Percentiles rank a stretch among this genome's conserved stretches.
Conservation (phyloP, 2,797 vertebrate species). For the Acridotheres tristis region DNA sequence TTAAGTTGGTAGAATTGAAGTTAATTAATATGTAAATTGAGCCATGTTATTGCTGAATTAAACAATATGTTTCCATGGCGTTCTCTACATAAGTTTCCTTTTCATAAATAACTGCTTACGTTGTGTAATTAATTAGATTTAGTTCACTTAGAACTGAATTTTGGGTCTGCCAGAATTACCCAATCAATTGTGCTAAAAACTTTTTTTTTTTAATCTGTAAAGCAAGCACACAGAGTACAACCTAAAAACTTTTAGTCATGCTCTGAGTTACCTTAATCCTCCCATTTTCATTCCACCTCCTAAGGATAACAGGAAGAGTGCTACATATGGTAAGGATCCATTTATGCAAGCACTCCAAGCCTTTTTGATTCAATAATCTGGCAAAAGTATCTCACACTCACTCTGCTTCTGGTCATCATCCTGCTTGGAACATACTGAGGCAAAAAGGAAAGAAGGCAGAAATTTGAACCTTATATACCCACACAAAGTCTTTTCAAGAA, state of each 20-base stretch:
- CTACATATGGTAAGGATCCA: not conserved
- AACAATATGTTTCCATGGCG: not conserved
- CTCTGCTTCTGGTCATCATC: not conserved
- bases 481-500: not conserved
- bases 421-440: not conserved
- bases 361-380: not conserved
- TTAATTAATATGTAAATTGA: constrained; percentile 35
- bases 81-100: not conserved
- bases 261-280: not conserved
- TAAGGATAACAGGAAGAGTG: not conserved
- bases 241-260: not conserved
- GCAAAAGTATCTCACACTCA: not conserved
- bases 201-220: not conserved
- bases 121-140: not conserved
- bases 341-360: not conserved
- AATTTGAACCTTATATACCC: not conserved
- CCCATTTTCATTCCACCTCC: not conserved
- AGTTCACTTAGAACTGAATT: not conserved
- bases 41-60: not conserved
- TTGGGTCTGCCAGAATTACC: not conserved
- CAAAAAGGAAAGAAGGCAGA: not conserved
- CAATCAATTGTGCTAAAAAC: not conserved
- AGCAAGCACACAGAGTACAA: not conserved
- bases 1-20: not conserved
- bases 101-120: not conserved